These are phyloP conservation scores for Pseudomyrmex cubaensis DNA, from an alignment of 1,140 invertebrate genomes.

Conservation along the genomic window DNA sequence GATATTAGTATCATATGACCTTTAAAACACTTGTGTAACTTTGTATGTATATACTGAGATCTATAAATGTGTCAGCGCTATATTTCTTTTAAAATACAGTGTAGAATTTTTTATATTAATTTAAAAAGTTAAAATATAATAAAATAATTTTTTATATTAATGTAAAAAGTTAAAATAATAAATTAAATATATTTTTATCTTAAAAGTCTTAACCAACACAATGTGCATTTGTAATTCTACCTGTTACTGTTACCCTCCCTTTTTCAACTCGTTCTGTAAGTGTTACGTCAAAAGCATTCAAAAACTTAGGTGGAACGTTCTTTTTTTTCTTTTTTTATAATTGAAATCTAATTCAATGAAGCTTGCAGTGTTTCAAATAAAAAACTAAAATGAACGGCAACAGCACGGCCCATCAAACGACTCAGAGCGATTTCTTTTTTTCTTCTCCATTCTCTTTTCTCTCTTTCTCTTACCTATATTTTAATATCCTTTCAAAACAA, in stretches of 20 bases:
- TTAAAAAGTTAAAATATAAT: slow-evolving; percentile 22
- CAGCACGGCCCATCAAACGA: slow-evolving; percentile 52
- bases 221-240: slow-evolving; percentile 34
- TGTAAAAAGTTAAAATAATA: slow-evolving; percentile 38
- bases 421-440: slow-evolving; percentile 32
- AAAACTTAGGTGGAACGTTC: slow-evolving; percentile 21
- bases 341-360: slow-evolving; percentile 18
- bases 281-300: slow-evolving; percentile 38
- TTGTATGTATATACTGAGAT: slow-evolving; percentile 23
- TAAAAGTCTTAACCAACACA: slow-evolving; percentile 21
- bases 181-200: slow-evolving; percentile 33
- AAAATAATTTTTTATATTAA: neutral
- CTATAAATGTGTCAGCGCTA: neutral
- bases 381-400: slow-evolving; percentile 21
- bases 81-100: slow-evolving; percentile 15
- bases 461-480: neutral
- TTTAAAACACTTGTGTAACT: neutral
- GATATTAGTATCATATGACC: slow-evolving; percentile 9
- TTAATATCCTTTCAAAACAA: neutral
- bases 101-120: neutral
- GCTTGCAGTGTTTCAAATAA: slow-evolving; percentile 25
- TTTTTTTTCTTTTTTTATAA: neutral
- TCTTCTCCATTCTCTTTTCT: neutral
- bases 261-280: slow-evolving; percentile 36
- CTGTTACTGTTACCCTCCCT: slow-evolving; percentile 49